Base-by-base conservation (phyloP, 2,888 invertebrate genomes). In the Drosophila multiciliata region DNA sequence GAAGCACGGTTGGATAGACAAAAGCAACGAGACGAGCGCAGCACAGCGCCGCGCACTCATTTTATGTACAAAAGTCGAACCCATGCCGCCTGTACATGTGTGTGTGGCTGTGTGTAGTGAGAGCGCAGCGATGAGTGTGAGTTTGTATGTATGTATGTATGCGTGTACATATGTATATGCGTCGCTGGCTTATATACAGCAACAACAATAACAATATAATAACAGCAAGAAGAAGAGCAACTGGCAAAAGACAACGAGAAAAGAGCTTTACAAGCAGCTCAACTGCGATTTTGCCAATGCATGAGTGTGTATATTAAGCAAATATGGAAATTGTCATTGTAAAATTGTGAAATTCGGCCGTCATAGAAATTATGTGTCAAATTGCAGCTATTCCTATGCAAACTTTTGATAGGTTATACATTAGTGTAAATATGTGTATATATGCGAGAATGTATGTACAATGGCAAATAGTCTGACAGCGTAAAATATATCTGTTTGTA, bases 1-100 rank as follows among this genome's bases (percentile, higher is more conserved):
- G 81, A 69, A 75, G 71, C 82, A 83, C 83, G 88, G 74, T 84
- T 87, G 86, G 88, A 83, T 85, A 85, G 85, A 83, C 85, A 85
- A 85, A 85, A 82, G 88, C 86, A 80, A 75, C 70, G 83, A 79
- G 69, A 66, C 72, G 65, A 65, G 66, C 68, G 73, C 66, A 74
- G 60, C 75, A 45, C 73, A 73, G 75, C 68, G 73, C 59, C 70
- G 54, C 75, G 76, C 58, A 66, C 55, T 50, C 68, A 63, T 69
- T 76, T 77, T 86, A 85, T 85, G 54, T 85, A 85, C 88, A 74
- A 74, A 75, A 86, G 70, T 85, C 86, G 86, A 84, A 80, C 80
- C 75, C 61, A 69, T 69, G 68, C 49, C 40, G 55, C 20, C 29
- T 15, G 20, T 57, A 40, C 29, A 42, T 57, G 42, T 42, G 57